A percentile compares a stretch with the other conserved stretches of the same genome.
Evolutionary conservation across 2,888 invertebrate species (phyloP).

Genomic region (Cantharis lateralis): DNA sequence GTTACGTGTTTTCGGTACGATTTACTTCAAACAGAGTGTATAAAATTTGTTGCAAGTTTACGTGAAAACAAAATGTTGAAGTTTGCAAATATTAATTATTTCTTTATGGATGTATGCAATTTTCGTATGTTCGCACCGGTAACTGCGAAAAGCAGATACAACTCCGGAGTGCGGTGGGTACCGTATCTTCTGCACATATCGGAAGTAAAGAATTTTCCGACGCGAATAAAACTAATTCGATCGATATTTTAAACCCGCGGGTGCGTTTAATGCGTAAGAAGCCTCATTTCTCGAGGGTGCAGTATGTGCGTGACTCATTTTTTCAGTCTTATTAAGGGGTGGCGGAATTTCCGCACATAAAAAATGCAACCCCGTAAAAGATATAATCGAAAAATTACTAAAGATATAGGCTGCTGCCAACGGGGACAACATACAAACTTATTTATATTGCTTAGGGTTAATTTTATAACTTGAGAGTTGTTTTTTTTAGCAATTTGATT

Average conservation of each 20-base stretch:
- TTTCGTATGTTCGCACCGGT: background rate
- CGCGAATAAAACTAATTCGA: conserved; percentile 31
- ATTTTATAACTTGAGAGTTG: background rate
- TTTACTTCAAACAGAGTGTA: background rate
- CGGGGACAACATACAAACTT: background rate
- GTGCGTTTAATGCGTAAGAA: conserved; percentile 49
- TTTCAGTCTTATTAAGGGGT: conserved; percentile 53
- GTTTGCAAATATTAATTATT: too few relatives aligned
- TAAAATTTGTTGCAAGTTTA: background rate
- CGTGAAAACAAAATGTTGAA: too few relatives aligned
- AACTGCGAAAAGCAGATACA: background rate
- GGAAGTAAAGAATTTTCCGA: conserved; percentile 23
- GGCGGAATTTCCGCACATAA: conserved; percentile 54
- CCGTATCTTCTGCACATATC: conserved; percentile 13
- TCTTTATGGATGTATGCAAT: too few relatives aligned
- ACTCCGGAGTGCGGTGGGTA: background rate
- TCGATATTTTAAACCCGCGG: conserved; percentile 55
- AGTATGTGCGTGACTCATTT: conserved; percentile 55
- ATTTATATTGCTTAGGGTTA: conserved; percentile 2
- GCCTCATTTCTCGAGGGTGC: conserved; percentile 46
- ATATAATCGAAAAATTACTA: conserved; percentile 29
- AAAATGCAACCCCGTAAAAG: conserved; percentile 51
- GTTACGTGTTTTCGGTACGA: background rate
- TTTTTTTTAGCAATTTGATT: background rate
- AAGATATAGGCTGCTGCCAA: conserved; percentile 11